Percentiles rank a stretch among this genome's conserved stretches.
phyloP scores from a whole-genome alignment of 2,113 vertebrate genomes.

The Larimichthys crocea region DNA sequence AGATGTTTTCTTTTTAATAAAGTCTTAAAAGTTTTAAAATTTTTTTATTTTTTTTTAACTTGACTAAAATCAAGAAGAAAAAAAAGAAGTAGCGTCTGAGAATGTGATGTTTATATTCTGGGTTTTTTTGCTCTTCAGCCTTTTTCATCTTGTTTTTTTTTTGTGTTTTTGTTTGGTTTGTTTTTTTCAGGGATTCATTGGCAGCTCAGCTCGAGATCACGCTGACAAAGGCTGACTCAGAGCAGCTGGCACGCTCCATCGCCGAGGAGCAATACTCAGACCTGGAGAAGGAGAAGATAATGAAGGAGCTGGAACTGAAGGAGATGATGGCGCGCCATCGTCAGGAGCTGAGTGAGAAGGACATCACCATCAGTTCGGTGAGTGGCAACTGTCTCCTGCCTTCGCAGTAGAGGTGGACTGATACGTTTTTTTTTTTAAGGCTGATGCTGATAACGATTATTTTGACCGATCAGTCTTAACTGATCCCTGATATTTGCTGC shows the following conservation, averaged over 20 bases:
- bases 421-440: too few species aligned
- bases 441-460: too few species aligned
- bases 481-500: too few species aligned
- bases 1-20: background rate
- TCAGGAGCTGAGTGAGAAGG: slow-evolving; percentile 95
- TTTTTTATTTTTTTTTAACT: background rate
- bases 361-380: slow-evolving; percentile 94
- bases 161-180: background rate
- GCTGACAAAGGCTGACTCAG: slow-evolving; percentile 96
- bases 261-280: slow-evolving; percentile 99
- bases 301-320: slow-evolving; percentile 99
- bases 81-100: background rate
- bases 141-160: background rate
- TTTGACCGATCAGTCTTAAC: too few species aligned
- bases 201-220: slow-evolving; percentile 98
- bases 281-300: slow-evolving; percentile 99
- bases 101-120: background rate
- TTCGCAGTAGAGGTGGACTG: background rate
- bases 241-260: slow-evolving; percentile 97
- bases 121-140: background rate
- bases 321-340: slow-evolving; percentile 99
- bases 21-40: too few species aligned
- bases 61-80: background rate
- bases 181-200: slow-evolving; percentile 90
- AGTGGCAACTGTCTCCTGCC: slow-evolving; percentile 63